Evolutionary conservation across 2,888 invertebrate genomes (phyloP).

Genomic region (Diaprepes abbreviatus): DNA sequence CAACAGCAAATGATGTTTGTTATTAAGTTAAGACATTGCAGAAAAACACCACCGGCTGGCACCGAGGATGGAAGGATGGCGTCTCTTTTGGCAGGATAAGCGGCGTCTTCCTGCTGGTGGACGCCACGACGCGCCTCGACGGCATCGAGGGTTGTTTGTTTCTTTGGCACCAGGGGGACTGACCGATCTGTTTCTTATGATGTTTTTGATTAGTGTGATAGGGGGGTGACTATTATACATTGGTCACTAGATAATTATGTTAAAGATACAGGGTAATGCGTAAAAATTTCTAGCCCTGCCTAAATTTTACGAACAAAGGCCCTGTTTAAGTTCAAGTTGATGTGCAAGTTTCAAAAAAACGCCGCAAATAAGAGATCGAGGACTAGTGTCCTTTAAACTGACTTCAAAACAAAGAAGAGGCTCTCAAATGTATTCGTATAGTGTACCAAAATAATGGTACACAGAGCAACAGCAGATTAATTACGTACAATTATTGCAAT

Average conservation of each 20-base stretch:
- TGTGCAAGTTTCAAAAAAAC: too few species aligned
- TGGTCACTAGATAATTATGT: background rate
- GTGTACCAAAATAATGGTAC: too few species aligned
- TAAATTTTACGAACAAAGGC: too few species aligned
- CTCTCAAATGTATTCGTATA: too few species aligned
- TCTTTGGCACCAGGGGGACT: slow-evolving; percentile 37
- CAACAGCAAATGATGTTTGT: background rate
- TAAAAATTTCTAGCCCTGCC: background rate
- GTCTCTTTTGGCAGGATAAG: slow-evolving; percentile 25
- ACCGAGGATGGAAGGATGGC: slow-evolving; percentile 14
- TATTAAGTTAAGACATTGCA: background rate
- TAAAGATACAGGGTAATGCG: background rate
- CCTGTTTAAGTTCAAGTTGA: too few species aligned
- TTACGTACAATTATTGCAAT: too few species aligned
- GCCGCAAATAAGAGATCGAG: too few species aligned
- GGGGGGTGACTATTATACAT: slow-evolving; percentile 9
- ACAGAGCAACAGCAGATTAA: too few species aligned
- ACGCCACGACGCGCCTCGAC: slow-evolving; percentile 20
- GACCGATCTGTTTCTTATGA: slow-evolving; percentile 32
- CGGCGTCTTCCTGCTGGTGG: slow-evolving; percentile 37
- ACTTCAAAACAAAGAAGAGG: too few species aligned
- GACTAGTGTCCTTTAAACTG: too few species aligned
- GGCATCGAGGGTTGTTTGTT: slow-evolving; percentile 29
- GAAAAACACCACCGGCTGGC: slow-evolving; percentile 15
- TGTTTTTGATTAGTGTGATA: slow-evolving; percentile 28